phyloP scores from a whole-genome alignment of 2,888 invertebrate genomes.

The Serripes groenlandicus region DNA sequence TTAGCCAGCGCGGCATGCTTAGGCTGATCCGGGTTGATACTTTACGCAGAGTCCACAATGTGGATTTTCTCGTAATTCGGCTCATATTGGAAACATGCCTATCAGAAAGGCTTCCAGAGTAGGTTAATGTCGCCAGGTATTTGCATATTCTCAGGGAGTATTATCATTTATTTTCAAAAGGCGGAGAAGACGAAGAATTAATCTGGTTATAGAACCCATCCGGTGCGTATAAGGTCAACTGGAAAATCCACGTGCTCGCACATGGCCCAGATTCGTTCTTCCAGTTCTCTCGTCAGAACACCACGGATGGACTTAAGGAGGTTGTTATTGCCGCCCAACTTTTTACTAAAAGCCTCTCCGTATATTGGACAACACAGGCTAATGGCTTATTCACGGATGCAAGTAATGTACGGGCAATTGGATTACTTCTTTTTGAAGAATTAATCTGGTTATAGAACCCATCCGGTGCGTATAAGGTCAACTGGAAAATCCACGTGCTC shows the following conservation, averaged over 20 bases:
- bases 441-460: slow-evolving; percentile 79
- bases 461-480: slow-evolving; percentile 46
- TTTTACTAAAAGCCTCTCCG: slow-evolving; percentile 73
- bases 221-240: slow-evolving; percentile 57
- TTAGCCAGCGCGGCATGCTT: no score
- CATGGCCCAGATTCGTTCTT: slow-evolving; percentile 75
- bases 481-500: slow-evolving; percentile 75
- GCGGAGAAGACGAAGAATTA: slow-evolving; percentile 67
- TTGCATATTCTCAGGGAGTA: no score
- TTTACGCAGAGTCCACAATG: no score
- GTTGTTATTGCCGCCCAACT: slow-evolving; percentile 75
- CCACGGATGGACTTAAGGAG: slow-evolving; percentile 60
- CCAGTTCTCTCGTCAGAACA: slow-evolving; percentile 60
- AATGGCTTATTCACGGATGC: slow-evolving; percentile 67
- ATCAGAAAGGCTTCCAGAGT: no score
- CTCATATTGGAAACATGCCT: no score
- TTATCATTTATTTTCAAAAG: no score
- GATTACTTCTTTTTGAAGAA: no score
- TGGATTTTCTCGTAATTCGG: no score
- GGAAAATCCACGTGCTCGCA: slow-evolving; percentile 72
- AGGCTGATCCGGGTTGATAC: no score
- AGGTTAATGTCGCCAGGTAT: no score
- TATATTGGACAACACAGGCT: slow-evolving; percentile 76
- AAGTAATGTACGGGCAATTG: no score
- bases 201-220: slow-evolving; percentile 78